These are phyloP conservation scores for Orthonyx spaldingii DNA, from an alignment of 2,113 vertebrate genomes.

Conservation along the genomic window DNA sequence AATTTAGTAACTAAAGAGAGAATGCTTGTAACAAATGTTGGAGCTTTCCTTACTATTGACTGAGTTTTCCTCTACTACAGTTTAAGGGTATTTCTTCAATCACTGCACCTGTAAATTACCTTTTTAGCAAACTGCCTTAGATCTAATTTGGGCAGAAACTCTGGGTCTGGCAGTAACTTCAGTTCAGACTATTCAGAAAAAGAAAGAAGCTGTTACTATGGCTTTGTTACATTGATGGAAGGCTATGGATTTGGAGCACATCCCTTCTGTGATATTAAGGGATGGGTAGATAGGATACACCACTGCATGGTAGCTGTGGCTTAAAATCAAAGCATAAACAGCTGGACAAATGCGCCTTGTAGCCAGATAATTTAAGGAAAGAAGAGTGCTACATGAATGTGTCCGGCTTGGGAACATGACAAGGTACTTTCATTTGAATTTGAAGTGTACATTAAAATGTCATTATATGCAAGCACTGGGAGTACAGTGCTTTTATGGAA, in stretches of 20 bases:
- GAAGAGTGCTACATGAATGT: background rate
- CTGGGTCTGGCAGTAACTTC: background rate
- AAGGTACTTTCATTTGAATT: background rate
- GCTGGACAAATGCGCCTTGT: background rate
- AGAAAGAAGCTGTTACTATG: background rate
- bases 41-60: background rate
- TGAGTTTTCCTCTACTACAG: background rate
- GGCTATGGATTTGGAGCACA: background rate
- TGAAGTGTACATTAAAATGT: background rate
- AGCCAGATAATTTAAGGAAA: background rate
- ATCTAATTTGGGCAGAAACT: background rate
- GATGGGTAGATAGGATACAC: background rate
- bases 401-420: background rate
- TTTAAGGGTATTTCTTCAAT: background rate
- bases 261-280: background rate
- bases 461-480: background rate
- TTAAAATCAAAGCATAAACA: background rate
- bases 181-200: background rate
- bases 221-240: background rate
- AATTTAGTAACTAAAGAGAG: background rate
- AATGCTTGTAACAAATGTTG: background rate
- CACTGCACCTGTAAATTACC: background rate
- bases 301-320: background rate
- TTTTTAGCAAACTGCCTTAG: background rate
- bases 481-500: background rate